Conservation (phyloP, 1,140 invertebrate species). For the Diorhabda sublineata region DNA sequence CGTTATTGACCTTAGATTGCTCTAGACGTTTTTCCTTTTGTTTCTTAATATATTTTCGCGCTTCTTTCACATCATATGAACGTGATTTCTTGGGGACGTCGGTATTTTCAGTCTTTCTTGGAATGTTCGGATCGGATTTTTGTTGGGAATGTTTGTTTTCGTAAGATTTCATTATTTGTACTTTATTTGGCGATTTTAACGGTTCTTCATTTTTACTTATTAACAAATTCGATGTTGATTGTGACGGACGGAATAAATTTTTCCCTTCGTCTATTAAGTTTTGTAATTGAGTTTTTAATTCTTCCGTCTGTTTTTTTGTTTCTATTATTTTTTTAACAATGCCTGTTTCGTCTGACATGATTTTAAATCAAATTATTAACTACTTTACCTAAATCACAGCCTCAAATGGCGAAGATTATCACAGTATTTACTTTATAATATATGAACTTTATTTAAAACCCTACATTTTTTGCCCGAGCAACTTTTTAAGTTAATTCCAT, state of each 20-base stretch:
- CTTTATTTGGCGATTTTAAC: conserved; percentile 17
- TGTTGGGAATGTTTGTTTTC: conserved; percentile 25
- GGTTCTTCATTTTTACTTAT: not conserved
- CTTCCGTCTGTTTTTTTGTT: conserved; percentile 26
- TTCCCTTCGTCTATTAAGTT: conserved; percentile 23
- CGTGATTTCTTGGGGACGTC: conserved; percentile 29
- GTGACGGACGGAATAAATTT: conserved; percentile 18
- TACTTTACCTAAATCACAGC: not conserved
- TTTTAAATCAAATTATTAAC: not conserved
- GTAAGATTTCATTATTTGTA: conserved; percentile 28
- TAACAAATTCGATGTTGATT: conserved; percentile 8
- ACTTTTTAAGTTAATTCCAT: too few species aligned
- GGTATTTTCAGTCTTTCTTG: not conserved
- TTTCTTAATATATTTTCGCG: conserved; percentile 42
- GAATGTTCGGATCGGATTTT: conserved; percentile 15
- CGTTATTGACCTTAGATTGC: conserved; percentile 30
- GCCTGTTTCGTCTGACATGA: conserved; percentile 9
- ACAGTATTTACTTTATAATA: not conserved
- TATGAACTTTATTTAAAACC: not conserved
- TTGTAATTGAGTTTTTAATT: conserved; percentile 27
- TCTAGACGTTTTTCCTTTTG: conserved; percentile 38
- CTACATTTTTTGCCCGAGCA: not conserved
- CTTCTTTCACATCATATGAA: conserved; percentile 37
- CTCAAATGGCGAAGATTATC: not conserved
- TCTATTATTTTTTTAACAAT: conserved; percentile 24